Evolutionary conservation across 2,113 vertebrate species (phyloP).

Genomic region (Crotalus helleri): DNA sequence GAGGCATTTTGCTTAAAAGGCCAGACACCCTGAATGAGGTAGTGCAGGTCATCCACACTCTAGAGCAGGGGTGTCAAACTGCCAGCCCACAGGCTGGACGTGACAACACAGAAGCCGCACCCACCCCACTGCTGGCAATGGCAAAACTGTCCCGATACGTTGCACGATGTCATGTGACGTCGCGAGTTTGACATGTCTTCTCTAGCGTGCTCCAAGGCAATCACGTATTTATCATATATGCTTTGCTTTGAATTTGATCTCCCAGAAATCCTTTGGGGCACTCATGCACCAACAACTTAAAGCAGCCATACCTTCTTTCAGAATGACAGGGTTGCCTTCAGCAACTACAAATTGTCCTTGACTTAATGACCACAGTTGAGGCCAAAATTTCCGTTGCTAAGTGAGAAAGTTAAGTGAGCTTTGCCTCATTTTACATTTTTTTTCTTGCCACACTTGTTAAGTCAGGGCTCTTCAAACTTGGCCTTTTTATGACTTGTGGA

Average conservation of each 20-base stretch:
- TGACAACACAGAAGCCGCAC: too few species aligned
- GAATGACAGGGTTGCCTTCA: background rate
- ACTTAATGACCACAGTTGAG: background rate
- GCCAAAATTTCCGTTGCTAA: too few species aligned
- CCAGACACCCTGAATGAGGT: background rate
- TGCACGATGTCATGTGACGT: too few species aligned
- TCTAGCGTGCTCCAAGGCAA: background rate
- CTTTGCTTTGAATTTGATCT: background rate
- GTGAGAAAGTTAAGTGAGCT: too few species aligned
- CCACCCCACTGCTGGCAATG: too few species aligned
- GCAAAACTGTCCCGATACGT: too few species aligned
- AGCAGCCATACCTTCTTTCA: background rate
- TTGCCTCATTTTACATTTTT: background rate
- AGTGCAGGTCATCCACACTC: background rate
- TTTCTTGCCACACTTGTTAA: too few species aligned
- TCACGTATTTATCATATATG: background rate
- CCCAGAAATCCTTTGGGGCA: background rate
- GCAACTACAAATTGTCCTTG: background rate
- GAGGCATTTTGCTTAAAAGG: background rate
- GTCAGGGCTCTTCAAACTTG: too few species aligned
- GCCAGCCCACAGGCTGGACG: too few species aligned
- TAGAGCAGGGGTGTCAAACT: too few species aligned
- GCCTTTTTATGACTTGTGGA: too few species aligned
- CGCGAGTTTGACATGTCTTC: too few species aligned
- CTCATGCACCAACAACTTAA: background rate